Evolutionary conservation across 2,797 vertebrate genomes (phyloP), one percentile per base, ranked within the genome.

Genomic region (Scleropages formosus): DNA sequence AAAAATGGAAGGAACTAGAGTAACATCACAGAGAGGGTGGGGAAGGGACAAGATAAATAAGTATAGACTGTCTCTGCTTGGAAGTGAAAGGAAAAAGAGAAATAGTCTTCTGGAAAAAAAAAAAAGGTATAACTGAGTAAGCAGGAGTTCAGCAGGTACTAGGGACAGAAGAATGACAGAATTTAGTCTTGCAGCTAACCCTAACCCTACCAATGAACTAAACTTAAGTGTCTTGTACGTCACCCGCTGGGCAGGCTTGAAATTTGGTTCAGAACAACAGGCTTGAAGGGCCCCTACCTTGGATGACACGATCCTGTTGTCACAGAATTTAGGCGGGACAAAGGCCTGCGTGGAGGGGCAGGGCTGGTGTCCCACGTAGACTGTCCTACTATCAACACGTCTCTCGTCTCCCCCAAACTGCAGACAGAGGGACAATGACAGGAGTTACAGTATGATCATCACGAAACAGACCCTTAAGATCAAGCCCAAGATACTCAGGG

Each of bases 271-370:
- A 4, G n/a, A n/a, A 31, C 3, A 1, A n/a, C 8, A 18, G 18
- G 27, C 47, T 1, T 0, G 26, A n/a, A 13, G 18, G 16, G 22
- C 8, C 4, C 91, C 90, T 92, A 98, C 97, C 96, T 99, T 99
- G 80, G 97, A 98, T 68, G 97, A 99, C 82, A 99, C 93, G 12
- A 98, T 98, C 89, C 94, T 95, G 88, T 99, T 99, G 87, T 97
- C 94, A 72, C 96, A 97, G 91, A 97, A 98, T 86, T 94, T 97
- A 79, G 94, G 93, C 39, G 94, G 93, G 84, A 94, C 91, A 11
- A 94, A 95, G 0, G 91, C 86, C 76, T 96, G 96, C 8, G 86
- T 90, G 83, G 89, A 87, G 0, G 87, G 88, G 69, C 89, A 85
- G 0, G 89, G 86, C 56, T 85, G 93, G 84, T 92, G 94, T 73